Conservation (phyloP, 2,113 vertebrate genomes). For the Geococcyx californianus region DNA sequence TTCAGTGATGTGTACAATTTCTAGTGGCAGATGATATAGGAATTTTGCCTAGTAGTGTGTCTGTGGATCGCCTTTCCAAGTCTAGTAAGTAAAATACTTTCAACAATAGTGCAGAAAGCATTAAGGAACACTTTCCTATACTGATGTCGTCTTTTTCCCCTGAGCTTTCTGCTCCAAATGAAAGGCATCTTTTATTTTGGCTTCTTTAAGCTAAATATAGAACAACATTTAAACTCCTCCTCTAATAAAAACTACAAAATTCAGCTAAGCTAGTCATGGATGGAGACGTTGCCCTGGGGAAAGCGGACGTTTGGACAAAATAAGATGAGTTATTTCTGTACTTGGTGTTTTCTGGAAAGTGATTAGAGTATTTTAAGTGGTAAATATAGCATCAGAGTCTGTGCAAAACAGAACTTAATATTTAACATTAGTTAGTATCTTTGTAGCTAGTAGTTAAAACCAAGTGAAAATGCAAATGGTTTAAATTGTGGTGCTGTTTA, state of each 20-base stretch:
- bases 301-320: neutral
- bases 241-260: neutral
- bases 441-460: neutral
- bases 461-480: neutral
- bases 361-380: neutral
- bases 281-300: neutral
- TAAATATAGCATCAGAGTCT: neutral
- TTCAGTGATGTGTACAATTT: neutral
- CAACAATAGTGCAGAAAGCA: neutral
- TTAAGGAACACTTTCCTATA: neutral
- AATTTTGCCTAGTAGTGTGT: neutral
- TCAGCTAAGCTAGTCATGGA: neutral
- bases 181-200: neutral
- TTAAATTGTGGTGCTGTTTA: neutral
- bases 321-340: neutral
- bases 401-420: neutral
- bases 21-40: neutral
- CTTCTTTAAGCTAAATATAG: neutral
- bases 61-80: neutral
- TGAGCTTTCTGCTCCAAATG: neutral
- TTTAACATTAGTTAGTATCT: neutral
- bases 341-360: neutral
- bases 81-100: neutral
- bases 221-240: neutral
- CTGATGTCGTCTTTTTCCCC: neutral